These are phyloP conservation scores for Caenorhabditis latens DNA, from an alignment of 1,140 invertebrate genomes.

Conservation along the genomic window DNA sequence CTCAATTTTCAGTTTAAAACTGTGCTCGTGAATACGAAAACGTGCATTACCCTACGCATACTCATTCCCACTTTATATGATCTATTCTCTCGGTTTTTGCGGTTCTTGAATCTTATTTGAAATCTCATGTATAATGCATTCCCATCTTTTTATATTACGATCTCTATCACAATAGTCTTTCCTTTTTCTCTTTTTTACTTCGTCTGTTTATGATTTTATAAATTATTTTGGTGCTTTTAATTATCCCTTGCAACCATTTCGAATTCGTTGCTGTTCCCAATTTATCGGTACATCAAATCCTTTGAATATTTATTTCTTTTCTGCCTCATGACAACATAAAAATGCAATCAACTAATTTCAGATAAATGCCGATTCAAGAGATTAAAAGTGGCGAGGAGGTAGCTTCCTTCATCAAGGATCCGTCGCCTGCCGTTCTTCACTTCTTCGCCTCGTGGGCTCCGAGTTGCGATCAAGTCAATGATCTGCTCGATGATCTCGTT, in stretches of 20 bases:
- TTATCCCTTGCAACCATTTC: no score
- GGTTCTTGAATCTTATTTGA: neutral
- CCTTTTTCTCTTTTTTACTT: neutral
- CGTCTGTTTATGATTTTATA: no score
- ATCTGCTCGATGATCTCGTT: slow-evolving; percentile 9
- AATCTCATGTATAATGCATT: slow-evolving; percentile 17
- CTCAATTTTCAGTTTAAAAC: neutral
- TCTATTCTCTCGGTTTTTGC: neutral
- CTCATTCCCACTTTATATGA: neutral
- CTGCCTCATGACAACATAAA: neutral
- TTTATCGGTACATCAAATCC: neutral
- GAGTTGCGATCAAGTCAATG: slow-evolving; percentile 36
- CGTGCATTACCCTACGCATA: neutral
- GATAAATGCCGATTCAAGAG: slow-evolving; percentile 30
- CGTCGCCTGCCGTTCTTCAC: slow-evolving; percentile 7
- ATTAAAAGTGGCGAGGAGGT: slow-evolving; percentile 26
- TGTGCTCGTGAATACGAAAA: neutral
- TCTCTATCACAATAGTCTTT: neutral
- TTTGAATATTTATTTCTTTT: neutral
- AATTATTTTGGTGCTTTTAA: no score
- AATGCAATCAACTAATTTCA: neutral
- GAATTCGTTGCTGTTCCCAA: no score
- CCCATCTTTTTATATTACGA: slow-evolving; percentile 21
- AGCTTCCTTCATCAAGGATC: slow-evolving; percentile 27
- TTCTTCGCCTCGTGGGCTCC: slow-evolving; percentile 23